Percentiles rank a stretch among this genome's conserved stretches.
Evolutionary conservation across 2,888 invertebrate species (phyloP).

Genomic region (Diarsia brunnea): DNA sequence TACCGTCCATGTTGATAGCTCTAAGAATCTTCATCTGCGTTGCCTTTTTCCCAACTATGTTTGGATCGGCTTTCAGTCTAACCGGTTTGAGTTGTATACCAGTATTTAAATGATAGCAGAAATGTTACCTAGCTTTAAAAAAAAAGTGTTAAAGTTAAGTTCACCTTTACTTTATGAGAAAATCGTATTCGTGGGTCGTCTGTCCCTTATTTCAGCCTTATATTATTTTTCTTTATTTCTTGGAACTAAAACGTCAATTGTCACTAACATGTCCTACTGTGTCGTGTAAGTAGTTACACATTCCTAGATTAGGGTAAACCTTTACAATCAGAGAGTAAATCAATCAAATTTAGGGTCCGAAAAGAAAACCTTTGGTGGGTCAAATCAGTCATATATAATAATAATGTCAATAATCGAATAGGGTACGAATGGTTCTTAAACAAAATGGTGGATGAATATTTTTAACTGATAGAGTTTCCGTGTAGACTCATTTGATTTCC

Average conservation of each 20-base stretch:
- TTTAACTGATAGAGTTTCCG: slow-evolving; percentile 8
- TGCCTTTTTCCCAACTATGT: no score
- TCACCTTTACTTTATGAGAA: not conserved
- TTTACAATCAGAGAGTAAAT: slow-evolving; percentile 14
- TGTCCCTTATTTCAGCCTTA: not conserved
- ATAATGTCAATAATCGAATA: slow-evolving; percentile 19
- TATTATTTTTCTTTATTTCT: not conserved
- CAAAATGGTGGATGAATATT: slow-evolving; percentile 9
- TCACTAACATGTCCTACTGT: no score
- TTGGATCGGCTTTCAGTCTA: no score
- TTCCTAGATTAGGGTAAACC: slow-evolving; percentile 11
- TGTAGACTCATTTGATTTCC: slow-evolving; percentile 26
- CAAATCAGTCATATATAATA: slow-evolving; percentile 17
- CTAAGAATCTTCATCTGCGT: no score
- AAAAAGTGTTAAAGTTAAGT: not conserved
- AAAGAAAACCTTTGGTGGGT: slow-evolving; percentile 1
- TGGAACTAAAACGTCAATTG: not conserved
- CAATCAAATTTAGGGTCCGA: slow-evolving; percentile 22
- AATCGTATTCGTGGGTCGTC: no score
- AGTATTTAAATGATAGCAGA: no score
- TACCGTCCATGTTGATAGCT: no score
- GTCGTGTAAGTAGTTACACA: not conserved
- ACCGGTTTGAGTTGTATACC: no score
- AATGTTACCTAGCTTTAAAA: no score
- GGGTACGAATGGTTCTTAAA: not conserved